Conservation (phyloP, 2,888 invertebrate genomes). For the Macrostomum cliftonense region DNA sequence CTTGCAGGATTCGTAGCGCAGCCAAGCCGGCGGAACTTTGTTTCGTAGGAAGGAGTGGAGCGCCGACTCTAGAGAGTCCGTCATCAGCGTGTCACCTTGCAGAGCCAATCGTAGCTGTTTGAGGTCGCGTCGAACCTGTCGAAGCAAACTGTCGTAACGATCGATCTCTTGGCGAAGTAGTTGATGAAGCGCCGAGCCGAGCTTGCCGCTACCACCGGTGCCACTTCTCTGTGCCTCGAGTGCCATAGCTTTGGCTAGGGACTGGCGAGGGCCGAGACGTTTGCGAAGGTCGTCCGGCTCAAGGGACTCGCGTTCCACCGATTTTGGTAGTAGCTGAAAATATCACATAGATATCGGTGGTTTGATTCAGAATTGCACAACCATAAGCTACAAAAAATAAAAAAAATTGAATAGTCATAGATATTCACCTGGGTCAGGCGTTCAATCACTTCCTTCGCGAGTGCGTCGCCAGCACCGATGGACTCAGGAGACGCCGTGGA, state of each 20-base stretch:
- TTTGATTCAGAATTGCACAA: no score
- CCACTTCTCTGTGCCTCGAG: neutral
- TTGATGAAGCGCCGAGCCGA: slow-evolving; percentile 30
- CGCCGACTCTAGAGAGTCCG: slow-evolving; percentile 29
- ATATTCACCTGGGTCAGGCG: no score
- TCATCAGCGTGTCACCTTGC: slow-evolving; percentile 28
- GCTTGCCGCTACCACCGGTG: slow-evolving; percentile 4
- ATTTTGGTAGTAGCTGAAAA: slow-evolving; percentile 19
- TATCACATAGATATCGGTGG: no score
- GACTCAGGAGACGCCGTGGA: no score
- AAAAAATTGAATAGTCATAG: no score
- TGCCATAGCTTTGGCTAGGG: neutral
- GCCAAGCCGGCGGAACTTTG: slow-evolving; percentile 29
- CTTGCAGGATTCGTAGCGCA: slow-evolving; percentile 32
- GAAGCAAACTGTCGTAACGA: slow-evolving; percentile 28
- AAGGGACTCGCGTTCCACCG: slow-evolving; percentile 21
- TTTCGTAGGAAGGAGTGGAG: slow-evolving; percentile 29
- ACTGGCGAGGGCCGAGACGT: neutral
- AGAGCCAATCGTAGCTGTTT: slow-evolving; percentile 22
- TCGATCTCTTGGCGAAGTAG: slow-evolving; percentile 35
- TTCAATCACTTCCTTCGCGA: no score
- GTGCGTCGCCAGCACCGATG: no score
- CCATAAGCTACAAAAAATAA: no score
- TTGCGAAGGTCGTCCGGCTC: slow-evolving; percentile 12
- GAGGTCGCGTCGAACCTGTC: slow-evolving; percentile 24